phyloP scores from a whole-genome alignment of 2,113 vertebrate species.

The Megalops atlanticus region DNA sequence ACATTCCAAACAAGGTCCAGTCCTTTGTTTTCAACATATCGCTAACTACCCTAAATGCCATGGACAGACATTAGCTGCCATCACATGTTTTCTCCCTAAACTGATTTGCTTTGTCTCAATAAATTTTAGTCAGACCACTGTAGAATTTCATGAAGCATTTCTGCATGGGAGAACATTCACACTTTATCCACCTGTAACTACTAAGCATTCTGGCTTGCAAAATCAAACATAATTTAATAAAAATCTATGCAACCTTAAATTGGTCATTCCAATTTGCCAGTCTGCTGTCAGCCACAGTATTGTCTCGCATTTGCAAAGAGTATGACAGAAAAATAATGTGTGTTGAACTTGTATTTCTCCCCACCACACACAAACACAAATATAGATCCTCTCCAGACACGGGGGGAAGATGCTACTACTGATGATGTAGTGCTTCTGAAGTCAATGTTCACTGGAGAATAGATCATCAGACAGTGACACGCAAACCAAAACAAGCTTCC shows the following conservation, averaged over 20 bases:
- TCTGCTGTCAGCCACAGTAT: not conserved
- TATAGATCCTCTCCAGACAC: not conserved
- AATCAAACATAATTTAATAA: not conserved
- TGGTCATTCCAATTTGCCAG: not conserved
- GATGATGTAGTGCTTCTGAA: not conserved
- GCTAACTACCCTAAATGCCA: not conserved
- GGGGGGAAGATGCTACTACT: not conserved
- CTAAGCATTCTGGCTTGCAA: not conserved
- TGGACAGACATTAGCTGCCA: not conserved
- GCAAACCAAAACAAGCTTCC: not conserved
- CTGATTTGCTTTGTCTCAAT: not conserved
- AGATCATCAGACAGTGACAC: conserved; percentile 15
- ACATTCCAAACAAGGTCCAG: not conserved
- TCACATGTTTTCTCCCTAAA: not conserved
- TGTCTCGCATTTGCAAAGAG: not conserved
- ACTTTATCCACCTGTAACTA: not conserved
- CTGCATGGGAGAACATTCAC: not conserved
- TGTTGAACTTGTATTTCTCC: not conserved
- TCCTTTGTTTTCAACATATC: not conserved
- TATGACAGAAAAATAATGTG: not conserved
- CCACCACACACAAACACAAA: not conserved
- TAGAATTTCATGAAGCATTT: not conserved
- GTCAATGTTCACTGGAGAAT: conserved; percentile 11
- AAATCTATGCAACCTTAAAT: not conserved
- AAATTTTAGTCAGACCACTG: not conserved